Evolutionary conservation across 2,888 invertebrate species (phyloP).

Genomic region (Tromatobia lineatoria): DNA sequence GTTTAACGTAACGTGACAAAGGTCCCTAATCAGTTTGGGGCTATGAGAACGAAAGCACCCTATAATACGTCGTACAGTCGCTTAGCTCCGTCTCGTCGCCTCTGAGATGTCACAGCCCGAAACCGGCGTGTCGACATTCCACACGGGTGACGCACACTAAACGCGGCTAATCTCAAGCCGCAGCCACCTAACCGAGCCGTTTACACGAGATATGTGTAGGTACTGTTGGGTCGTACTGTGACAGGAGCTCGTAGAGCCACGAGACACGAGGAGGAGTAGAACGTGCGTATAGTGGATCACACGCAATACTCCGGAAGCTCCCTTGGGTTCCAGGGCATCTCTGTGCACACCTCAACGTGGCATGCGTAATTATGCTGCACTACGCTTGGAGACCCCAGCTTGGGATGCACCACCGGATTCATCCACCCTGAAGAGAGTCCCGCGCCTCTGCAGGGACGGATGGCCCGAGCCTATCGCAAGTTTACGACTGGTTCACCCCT

Average conservation of each 20-base stretch:
- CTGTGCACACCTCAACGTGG: constrained; percentile 29
- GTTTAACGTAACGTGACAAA: not conserved
- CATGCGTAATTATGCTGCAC: constrained; percentile 55
- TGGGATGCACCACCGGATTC: constrained; percentile 26
- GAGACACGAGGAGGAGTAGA: constrained; percentile 11
- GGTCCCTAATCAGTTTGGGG: not conserved
- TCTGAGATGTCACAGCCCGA: constrained; percentile 35
- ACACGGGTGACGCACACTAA: constrained; percentile 54
- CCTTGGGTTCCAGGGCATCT: constrained; percentile 26
- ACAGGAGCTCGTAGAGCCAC: constrained; percentile 33
- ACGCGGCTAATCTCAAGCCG: constrained; percentile 58
- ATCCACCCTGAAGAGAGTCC: constrained; percentile 30
- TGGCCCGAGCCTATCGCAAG: constrained; percentile 48
- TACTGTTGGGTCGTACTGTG: constrained; percentile 25
- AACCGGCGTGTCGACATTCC: constrained; percentile 58
- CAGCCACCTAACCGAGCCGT: constrained; percentile 57
- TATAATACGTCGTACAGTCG: not conserved
- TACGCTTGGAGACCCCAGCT: constrained; percentile 34
- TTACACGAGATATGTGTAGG: constrained; percentile 46
- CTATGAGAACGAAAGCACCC: not conserved
- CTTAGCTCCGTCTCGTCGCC: constrained; percentile 25
- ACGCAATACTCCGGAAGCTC: constrained; percentile 38
- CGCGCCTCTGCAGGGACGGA: constrained; percentile 2
- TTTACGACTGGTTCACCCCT: constrained; percentile 48
- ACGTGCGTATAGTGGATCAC: constrained; percentile 37